Percentiles rank a stretch among this genome's conserved stretches.
These are phyloP conservation scores for Eremophila alpestris DNA, from an alignment of 2,797 vertebrate species.

Conservation along the genomic window DNA sequence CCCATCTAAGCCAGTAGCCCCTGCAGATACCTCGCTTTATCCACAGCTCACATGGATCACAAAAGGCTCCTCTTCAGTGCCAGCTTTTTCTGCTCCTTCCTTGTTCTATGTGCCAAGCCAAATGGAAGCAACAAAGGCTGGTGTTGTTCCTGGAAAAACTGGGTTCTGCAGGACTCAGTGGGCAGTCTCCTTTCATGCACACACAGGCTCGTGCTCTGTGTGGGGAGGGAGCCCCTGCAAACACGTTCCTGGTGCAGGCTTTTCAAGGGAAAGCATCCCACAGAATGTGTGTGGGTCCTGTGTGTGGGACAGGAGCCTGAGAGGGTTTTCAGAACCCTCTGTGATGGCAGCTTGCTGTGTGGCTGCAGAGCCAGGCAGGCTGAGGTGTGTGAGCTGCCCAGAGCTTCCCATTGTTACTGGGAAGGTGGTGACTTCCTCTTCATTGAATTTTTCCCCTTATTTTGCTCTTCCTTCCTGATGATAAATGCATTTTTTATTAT, in stretches of 20 bases:
- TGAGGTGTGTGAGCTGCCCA: not conserved
- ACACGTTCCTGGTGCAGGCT: not conserved
- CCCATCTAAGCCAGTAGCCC: not conserved
- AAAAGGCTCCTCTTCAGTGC: not conserved
- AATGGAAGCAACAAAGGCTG: constrained; percentile 54
- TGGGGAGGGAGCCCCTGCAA: not conserved
- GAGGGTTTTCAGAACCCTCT: not conserved
- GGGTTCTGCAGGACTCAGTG: not conserved
- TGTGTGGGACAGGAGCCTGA: not conserved
- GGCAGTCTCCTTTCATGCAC: constrained; percentile 3
- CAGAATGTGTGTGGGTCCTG: not conserved
- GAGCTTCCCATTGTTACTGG: not conserved
- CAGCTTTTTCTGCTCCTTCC: constrained; percentile 2
- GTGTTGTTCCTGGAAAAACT: constrained; percentile 8
- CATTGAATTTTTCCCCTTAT: constrained; percentile 7
- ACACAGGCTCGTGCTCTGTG: not conserved
- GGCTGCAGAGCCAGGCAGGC: not conserved
- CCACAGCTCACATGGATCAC: not conserved
- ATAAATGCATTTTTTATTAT: constrained; percentile 40
- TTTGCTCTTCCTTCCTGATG: constrained; percentile 51
- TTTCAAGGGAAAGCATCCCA: not conserved
- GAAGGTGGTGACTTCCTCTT: constrained; percentile 31
- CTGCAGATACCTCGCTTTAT: not conserved
- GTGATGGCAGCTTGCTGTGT: not conserved
- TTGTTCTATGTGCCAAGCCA: not conserved